Evolutionary conservation across 2,797 vertebrate species (phyloP), one percentile per base, ranked within the genome.

Genomic region (Tolypeutes matacus): DNA sequence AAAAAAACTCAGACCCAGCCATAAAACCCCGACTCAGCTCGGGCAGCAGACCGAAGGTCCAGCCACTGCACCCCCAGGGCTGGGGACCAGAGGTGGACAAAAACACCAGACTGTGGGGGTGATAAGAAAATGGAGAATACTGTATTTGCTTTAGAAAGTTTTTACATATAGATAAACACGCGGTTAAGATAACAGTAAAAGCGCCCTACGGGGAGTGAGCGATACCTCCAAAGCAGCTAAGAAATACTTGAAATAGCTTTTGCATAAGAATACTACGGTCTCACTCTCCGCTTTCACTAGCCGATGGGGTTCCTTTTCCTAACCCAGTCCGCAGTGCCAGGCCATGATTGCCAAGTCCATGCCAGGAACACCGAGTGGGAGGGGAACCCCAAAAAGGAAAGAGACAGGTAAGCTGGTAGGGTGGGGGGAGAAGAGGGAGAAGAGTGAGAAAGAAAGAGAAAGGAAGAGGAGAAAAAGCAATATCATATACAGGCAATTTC

Each of bases 401-500:
- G 82, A 86, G 82, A 89, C 62, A 73, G 84, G 80, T 83, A 64
- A 90, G 62, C 1, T 0, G 42, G 69, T 98, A 97, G 97, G 96
- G 96, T n/a, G 77, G 78, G 97, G 92, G 97, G 96, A 56, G 51
- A 73, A 31, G 12, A 60, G 67, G 53, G 69, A 36, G 72, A 98
- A 98, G 64, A 82, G 53, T 56, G 70, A 93, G 87, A 86, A 91
- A 67, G 91, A 91, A 83, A 87, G 89, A 51, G 83, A 98, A 98
- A 95, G 92, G 78, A 98, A 98, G 98, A 98, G 93, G 78, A 92
- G 92, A 95, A 98, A 98, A 98, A 99, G 99, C 99, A 99, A 98
- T 99, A 99, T 99, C 99, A 99, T 99, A 98, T 99, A 99, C 99
- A 99, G 98, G 99, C 99, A 97, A 99, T 99, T 99, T 99, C 99